These are phyloP conservation scores for Phoeniculus purpureus DNA, from an alignment of 2,797 vertebrate species.

Conservation along the genomic window DNA sequence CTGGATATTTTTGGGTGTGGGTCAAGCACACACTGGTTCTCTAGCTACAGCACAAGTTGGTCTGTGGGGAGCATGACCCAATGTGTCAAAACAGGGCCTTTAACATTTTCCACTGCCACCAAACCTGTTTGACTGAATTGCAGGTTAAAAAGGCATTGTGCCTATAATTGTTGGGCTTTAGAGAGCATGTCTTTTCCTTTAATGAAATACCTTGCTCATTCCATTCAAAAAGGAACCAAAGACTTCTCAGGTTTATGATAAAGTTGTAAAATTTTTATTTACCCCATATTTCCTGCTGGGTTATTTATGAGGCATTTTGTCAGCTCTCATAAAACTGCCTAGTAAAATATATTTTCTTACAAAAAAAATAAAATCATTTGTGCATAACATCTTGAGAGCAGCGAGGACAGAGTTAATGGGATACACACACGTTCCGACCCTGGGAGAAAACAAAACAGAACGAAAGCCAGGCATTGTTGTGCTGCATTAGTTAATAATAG, in stretches of 20 bases:
- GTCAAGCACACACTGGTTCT: neutral
- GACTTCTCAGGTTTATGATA: slow-evolving; percentile 77
- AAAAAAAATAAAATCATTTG: slow-evolving; percentile 72
- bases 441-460: slow-evolving; percentile 69
- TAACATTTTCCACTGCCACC: slow-evolving; percentile 72
- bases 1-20: neutral
- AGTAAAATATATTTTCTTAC: slow-evolving; percentile 78
- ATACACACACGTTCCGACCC: slow-evolving; percentile 64
- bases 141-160: slow-evolving; percentile 73
- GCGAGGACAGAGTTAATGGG: slow-evolving; percentile 72
- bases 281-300: slow-evolving; percentile 78
- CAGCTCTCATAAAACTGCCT: slow-evolving; percentile 77
- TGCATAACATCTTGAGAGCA: slow-evolving; percentile 68
- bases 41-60: slow-evolving; percentile 8
- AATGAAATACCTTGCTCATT: slow-evolving; percentile 76
- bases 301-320: slow-evolving; percentile 78
- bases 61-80: slow-evolving; percentile 44
- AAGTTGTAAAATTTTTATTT: slow-evolving; percentile 78
- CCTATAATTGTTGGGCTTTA: slow-evolving; percentile 70
- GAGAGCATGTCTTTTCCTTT: slow-evolving; percentile 71
- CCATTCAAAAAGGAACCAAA: slow-evolving; percentile 73
- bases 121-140: slow-evolving; percentile 76
- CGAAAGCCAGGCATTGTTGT: slow-evolving; percentile 67
- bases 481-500: slow-evolving; percentile 71
- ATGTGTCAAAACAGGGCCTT: slow-evolving; percentile 56